Percentiles rank a stretch among this genome's conserved stretches.
Conservation (phyloP, 2,888 invertebrate species). For the Acanthoscelides obtectus region DNA sequence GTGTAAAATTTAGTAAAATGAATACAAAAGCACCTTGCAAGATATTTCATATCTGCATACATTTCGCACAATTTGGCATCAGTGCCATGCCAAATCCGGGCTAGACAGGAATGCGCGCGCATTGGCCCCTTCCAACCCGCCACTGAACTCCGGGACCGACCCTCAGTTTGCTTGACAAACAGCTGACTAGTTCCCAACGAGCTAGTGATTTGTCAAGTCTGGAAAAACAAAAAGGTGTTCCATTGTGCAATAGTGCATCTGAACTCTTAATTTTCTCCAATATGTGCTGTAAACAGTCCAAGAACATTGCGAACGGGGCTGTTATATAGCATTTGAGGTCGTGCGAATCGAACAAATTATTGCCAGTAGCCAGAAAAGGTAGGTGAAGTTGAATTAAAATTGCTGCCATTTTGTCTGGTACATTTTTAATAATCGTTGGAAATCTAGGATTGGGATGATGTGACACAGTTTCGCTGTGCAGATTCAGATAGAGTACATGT, state of each 20-base stretch:
- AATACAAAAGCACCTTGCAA: too few species aligned
- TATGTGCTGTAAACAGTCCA: slow-evolving; percentile 34
- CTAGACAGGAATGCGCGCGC: slow-evolving; percentile 3
- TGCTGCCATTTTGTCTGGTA: slow-evolving; percentile 35
- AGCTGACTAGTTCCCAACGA: slow-evolving; percentile 37
- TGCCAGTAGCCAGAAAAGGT: background rate
- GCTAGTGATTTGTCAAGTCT: slow-evolving; percentile 30
- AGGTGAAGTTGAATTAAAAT: slow-evolving; percentile 7
- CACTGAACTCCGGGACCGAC: slow-evolving; percentile 9
- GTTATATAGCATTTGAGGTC: slow-evolving; percentile 36
- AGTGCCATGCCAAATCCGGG: background rate
- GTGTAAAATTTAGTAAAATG: too few species aligned
- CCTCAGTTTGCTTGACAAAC: slow-evolving; percentile 32
- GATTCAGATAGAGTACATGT: background rate
- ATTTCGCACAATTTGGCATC: background rate
- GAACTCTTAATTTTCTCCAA: slow-evolving; percentile 23
- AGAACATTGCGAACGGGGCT: slow-evolving; percentile 27
- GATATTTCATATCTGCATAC: background rate
- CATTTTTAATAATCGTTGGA: background rate
- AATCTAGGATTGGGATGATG: background rate
- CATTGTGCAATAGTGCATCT: slow-evolving; percentile 27
- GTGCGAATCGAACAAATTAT: background rate
- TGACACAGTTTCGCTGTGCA: background rate
- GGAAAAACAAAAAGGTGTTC: slow-evolving; percentile 20
- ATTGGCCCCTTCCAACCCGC: slow-evolving; percentile 13